These are phyloP conservation scores for Coranthus polyacanthus DNA, from an alignment of 2,797 vertebrate genomes.

Conservation along the genomic window DNA sequence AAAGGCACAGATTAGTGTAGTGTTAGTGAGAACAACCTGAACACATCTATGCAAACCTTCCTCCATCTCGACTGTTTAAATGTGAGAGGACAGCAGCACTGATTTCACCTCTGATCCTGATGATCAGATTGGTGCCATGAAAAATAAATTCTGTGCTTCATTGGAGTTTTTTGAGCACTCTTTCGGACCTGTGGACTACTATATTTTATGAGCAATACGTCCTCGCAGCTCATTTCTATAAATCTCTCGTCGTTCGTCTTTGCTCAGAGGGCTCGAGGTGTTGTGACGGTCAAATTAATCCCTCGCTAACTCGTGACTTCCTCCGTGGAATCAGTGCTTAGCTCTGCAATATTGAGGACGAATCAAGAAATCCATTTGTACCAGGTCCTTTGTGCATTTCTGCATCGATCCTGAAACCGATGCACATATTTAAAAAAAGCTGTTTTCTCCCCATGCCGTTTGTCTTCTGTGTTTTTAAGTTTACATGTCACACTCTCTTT, in stretches of 20 bases:
- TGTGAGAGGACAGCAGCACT: slow-evolving; percentile 38
- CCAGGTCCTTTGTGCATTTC: slow-evolving; percentile 48
- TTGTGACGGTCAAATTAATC: slow-evolving; percentile 28
- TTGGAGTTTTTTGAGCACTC: slow-evolving; percentile 13
- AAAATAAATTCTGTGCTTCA: slow-evolving; percentile 28
- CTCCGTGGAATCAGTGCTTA: slow-evolving; percentile 13
- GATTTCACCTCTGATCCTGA: slow-evolving; percentile 20
- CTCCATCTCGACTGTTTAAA: slow-evolving; percentile 47
- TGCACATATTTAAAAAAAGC: slow-evolving; percentile 52
- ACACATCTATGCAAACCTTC: slow-evolving; percentile 81
- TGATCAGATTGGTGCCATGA: too few relatives aligned
- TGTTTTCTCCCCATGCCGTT: slow-evolving; percentile 36
- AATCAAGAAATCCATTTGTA: slow-evolving; percentile 10
- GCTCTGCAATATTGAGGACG: slow-evolving; percentile 28
- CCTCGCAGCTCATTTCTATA: slow-evolving; percentile 25
- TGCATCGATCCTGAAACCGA: slow-evolving; percentile 27
- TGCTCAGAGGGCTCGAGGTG: slow-evolving; percentile 30
- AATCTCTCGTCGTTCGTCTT: slow-evolving; percentile 18
- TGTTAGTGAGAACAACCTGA: slow-evolving; percentile 45
- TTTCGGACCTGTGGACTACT: slow-evolving; percentile 23
- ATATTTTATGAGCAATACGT: slow-evolving; percentile 59
- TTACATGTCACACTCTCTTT: slow-evolving; percentile 80
- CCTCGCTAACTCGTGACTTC: slow-evolving; percentile 8
- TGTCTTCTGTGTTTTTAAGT: slow-evolving; percentile 80
- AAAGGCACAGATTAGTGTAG: slow-evolving; percentile 40